Conservation (phyloP, 2,797 vertebrate genomes). For the Lepilemur ruficaudatus region DNA sequence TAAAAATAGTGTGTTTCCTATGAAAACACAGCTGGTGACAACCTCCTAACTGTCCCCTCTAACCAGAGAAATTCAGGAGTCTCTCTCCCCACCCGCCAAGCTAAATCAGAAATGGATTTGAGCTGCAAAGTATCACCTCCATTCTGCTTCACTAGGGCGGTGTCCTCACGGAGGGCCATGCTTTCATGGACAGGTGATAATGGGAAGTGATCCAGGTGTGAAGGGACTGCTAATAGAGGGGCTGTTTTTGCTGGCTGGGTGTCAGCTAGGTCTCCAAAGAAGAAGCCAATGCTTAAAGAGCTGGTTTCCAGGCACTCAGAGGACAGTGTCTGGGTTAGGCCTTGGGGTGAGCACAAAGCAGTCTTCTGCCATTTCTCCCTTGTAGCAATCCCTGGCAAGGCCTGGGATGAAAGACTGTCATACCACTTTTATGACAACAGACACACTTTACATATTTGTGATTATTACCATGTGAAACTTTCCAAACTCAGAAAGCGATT, state of each 20-base stretch:
- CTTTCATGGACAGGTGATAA: background rate
- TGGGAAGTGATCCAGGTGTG: background rate
- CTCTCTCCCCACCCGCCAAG: background rate
- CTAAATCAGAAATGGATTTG: background rate
- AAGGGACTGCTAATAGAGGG: background rate
- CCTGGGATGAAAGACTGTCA: background rate
- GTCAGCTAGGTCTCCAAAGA: background rate
- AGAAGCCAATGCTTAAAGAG: background rate
- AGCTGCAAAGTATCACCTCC: background rate
- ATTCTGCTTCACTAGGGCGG: background rate
- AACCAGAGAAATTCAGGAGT: background rate
- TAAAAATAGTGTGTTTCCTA: background rate
- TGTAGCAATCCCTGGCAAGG: background rate
- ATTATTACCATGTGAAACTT: background rate
- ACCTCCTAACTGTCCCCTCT: background rate
- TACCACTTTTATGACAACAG: background rate
- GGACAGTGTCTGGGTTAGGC: background rate
- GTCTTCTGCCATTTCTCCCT: background rate
- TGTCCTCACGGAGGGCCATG: background rate
- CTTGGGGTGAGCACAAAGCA: background rate
- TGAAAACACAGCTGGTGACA: background rate
- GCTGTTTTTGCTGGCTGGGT: background rate
- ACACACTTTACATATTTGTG: background rate
- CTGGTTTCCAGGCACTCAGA: background rate
- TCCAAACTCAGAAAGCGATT: conserved; percentile 7